Evolutionary conservation across 2,888 invertebrate species (phyloP).

Genomic region (Thereva unica): DNA sequence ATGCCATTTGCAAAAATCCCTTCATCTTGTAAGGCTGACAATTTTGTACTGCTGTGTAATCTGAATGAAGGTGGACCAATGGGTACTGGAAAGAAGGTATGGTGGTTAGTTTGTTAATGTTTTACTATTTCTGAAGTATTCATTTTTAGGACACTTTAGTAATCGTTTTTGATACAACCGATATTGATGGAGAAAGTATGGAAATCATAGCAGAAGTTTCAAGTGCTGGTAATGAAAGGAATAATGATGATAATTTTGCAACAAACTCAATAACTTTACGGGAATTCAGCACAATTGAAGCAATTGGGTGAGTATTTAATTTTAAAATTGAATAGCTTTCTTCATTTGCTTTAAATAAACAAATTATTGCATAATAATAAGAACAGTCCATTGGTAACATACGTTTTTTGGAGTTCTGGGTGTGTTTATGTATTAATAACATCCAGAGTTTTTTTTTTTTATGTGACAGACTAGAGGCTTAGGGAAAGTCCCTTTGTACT

Average conservation of each 20-base stretch:
- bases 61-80: conserved; percentile 53
- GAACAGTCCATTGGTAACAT: too few relatives aligned
- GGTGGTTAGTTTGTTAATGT: too few relatives aligned
- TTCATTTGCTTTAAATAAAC: too few relatives aligned
- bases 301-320: conserved; percentile 50
- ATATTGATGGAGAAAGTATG: conserved; percentile 50
- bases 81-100: conserved; percentile 44
- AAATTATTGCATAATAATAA: too few relatives aligned
- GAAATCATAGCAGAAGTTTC: conserved; percentile 53
- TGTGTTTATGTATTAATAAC: too few relatives aligned
- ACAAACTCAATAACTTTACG: conserved; percentile 49
- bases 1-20: conserved; percentile 55
- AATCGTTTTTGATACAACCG: conserved; percentile 53
- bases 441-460: too few relatives aligned
- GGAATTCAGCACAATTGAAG: conserved; percentile 56
- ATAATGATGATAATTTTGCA: conserved; percentile 50
- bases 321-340: too few relatives aligned
- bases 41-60: conserved; percentile 51
- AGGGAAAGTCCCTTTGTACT: too few relatives aligned
- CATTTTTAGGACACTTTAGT: conserved; percentile 46
- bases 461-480: too few relatives aligned
- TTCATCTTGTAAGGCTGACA: conserved; percentile 50
- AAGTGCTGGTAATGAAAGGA: conserved; percentile 55
- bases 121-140: not conserved
- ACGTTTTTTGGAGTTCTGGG: too few relatives aligned